Conservation (phyloP, 2,888 invertebrate genomes). For the Litoditis marina region DNA sequence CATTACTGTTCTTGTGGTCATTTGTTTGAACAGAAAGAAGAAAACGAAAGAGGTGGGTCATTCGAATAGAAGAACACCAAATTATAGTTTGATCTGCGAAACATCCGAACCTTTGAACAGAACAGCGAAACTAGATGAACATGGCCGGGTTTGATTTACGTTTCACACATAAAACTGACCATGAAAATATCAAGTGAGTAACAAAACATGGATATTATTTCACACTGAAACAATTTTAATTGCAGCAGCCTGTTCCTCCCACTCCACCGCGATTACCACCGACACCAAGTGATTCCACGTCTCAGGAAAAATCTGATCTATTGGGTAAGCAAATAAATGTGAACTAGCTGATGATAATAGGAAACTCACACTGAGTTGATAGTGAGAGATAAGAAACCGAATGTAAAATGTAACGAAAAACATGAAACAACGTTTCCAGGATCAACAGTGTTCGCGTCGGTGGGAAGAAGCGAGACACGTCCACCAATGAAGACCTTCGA, state of each 20-base stretch:
- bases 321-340: conserved; percentile 8
- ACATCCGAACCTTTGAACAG: too few relatives aligned
- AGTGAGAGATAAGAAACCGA: too few relatives aligned
- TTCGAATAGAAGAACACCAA: background rate
- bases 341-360: too few relatives aligned
- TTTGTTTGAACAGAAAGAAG: conserved; percentile 14
- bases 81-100: too few relatives aligned
- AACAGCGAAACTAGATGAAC: too few relatives aligned
- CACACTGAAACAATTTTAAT: too few relatives aligned
- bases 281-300: conserved; percentile 2
- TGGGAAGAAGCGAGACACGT: conserved; percentile 9
- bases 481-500: conserved; percentile 9
- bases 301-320: conserved; percentile 14
- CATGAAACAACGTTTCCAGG: conserved; percentile 28
- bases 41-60: conserved; percentile 10
- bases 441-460: conserved; percentile 47
- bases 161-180: too few relatives aligned
- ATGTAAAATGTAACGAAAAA: background rate
- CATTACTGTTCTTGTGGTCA: conserved; percentile 6
- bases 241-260: conserved; percentile 5
- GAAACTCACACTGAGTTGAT: too few relatives aligned
- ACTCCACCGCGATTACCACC: conserved; percentile 17
- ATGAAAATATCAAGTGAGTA: too few relatives aligned
- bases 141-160: too few relatives aligned
- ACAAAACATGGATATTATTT: too few relatives aligned